Base-by-base conservation (phyloP, 2,113 vertebrate species). In the Micromys minutus region DNA sequence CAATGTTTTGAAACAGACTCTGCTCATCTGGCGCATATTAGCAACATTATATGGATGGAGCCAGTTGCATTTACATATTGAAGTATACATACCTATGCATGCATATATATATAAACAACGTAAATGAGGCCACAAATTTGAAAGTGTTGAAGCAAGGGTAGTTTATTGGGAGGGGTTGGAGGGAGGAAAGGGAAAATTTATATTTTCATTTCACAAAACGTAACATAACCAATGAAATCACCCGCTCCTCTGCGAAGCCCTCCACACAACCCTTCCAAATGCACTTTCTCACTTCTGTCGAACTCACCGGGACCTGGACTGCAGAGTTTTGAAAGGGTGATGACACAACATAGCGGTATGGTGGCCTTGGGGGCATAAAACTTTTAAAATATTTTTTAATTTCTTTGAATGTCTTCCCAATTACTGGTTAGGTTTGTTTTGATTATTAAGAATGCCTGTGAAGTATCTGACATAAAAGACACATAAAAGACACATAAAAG, bases 281-380 rank as follows among this genome's bases (percentile, higher is more conserved):
- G 47, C 34, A 72, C 29, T 88, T 90, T 91, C 85, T 85, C 52
- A 77, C 84, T 84, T 93, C 45, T n/a, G 29, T 3, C n/a, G 39
- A 95, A 77, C 31, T 52, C 16, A 11, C 31, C 42, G 81, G 52
- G 29, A 10, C 69, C 21, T 81, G n/a, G n/a, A n/a, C n/a, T n/a
- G n/a, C n/a, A n/a, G n/a, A n/a, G n/a, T n/a, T n/a, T n/a, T n/a
- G 24, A 95, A 92, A 76, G 52, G 31, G 29, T 57, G 63, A 26
- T 72, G 52, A 24, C 31, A 45, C 75, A 22, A 26, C 80, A 65
- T 0, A 77, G 50, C 34, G n/a, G 26, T 57, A 31, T 67, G 15
- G 21, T 31, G 3, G 31, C 31, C 34, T 95, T 92, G 47, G 22
- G 22, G 93, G 90, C 80, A 90, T 39, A 94, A 93, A 95, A 59